Base-by-base conservation (phyloP, 2,888 invertebrate species). In the Dynastes maya region DNA sequence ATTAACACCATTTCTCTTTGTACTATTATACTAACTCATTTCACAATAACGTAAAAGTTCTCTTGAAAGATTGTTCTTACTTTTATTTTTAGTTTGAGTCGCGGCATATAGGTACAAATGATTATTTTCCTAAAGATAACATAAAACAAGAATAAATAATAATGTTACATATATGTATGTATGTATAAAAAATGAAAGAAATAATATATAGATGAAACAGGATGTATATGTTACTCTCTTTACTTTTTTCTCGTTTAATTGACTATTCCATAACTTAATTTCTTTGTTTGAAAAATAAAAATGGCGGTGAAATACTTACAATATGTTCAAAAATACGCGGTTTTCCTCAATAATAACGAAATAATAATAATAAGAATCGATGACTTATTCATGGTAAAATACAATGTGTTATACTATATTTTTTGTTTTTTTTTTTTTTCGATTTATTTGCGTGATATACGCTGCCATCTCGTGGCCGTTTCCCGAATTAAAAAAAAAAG, bases 131-230 rank as follows among this genome's bases (percentile, higher is more conserved):
- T 51, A 49, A 40, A 53, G n/a, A 70, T 29, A 70, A 70, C 53
- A 53, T 70, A 70, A 70, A 70, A 68, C 51, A 32, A 70, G 27
- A 70, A 70, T 70, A 70, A 70, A 70, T 70, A 70, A 70, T 70
- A 45, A 45, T 45, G 53, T 51, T 32, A 70, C 32, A 37, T 70
- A 70, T 53, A 53, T 53, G 70, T 70, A 70, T 70, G 32, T 37
- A 37, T 37, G 5, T 32, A 32, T 32, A 37, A 37, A 70, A 49
- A 68, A 68, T 51, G 45, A 51, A 70, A 51, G 45, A 27, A 53
- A 51, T 29, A 49, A 53, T 51, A 70, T 13, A 51, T 27, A 53
- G 11, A 45, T 45, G 45, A 45, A 45, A 45, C 9, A 45, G 45
- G 9, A 45, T 51, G 51, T 51, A 70, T 70, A 51, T 27, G 51